Evolutionary conservation across 2,888 invertebrate genomes (phyloP).

Genomic region (Athalia circularis): DNA sequence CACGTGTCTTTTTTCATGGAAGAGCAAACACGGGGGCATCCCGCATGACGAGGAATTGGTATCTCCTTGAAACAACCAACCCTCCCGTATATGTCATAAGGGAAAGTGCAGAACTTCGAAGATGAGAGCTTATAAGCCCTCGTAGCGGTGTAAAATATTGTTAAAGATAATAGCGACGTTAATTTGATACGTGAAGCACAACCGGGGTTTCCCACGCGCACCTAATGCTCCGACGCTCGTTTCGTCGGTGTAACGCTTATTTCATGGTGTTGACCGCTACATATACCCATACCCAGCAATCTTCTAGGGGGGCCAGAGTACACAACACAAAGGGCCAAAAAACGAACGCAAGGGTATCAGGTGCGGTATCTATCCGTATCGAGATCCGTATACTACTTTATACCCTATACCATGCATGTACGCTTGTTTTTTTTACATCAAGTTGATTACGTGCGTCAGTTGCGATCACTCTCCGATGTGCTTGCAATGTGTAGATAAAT

Average conservation of each 20-base stretch:
- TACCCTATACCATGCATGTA: neutral
- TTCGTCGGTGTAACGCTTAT: neutral
- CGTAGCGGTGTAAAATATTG: slow-evolving; percentile 28
- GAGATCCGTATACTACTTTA: slow-evolving; percentile 24
- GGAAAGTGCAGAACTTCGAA: neutral
- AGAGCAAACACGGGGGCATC: slow-evolving; percentile 9
- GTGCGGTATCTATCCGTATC: neutral
- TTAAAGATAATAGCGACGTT: slow-evolving; percentile 36
- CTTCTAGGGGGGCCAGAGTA: slow-evolving; percentile 15
- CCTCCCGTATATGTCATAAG: slow-evolving; percentile 1
- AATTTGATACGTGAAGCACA: slow-evolving; percentile 39
- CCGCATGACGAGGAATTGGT: slow-evolving; percentile 10
- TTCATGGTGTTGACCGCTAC: neutral
- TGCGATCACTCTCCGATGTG: no score
- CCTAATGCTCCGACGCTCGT: slow-evolving; percentile 28
- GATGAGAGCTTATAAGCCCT: neutral
- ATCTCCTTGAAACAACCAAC: neutral
- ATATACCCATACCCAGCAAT: slow-evolving; percentile 9
- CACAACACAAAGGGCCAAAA: slow-evolving; percentile 18
- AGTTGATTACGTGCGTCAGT: no score
- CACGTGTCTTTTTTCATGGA: slow-evolving; percentile 22
- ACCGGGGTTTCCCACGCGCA: slow-evolving; percentile 44
- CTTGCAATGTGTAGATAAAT: no score
- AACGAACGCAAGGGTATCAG: slow-evolving; percentile 34
- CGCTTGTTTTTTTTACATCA: neutral